A percentile compares a stretch with the other conserved stretches of the same genome.
phyloP scores from a whole-genome alignment of 2,113 vertebrate genomes.

The Zingel zingel region DNA sequence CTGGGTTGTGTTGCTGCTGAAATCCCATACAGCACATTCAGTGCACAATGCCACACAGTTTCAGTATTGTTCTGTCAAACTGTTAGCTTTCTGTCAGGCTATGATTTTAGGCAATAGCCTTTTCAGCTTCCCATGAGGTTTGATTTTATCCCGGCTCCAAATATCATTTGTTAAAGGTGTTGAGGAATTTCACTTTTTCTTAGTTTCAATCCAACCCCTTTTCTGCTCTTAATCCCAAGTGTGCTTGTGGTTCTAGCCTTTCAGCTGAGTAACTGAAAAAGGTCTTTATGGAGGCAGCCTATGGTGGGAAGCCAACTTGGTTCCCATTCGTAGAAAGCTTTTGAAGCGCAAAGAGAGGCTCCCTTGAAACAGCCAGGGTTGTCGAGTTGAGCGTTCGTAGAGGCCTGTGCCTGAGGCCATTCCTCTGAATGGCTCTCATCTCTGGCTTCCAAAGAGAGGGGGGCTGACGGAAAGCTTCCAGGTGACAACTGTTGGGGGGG shows the following conservation, averaged over 20 bases:
- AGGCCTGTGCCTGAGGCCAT: constrained; percentile 73
- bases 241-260: constrained; percentile 49
- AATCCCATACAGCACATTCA: constrained; percentile 1
- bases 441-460: constrained; percentile 55
- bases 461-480: constrained; percentile 71
- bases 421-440: constrained; percentile 73
- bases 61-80: constrained; percentile 35
- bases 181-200: constrained; percentile 53
- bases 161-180: constrained; percentile 45
- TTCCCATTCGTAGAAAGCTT: constrained; percentile 70
- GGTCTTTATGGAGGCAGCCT: constrained; percentile 61
- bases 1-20: constrained; percentile 13
- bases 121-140: constrained; percentile 2
- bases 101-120: constrained; percentile 36
- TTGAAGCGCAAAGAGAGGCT: constrained; percentile 70
- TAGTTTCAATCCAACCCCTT: constrained; percentile 48
- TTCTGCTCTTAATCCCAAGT: constrained; percentile 50
- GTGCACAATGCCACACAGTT: constrained; percentile 23
- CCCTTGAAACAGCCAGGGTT: constrained; percentile 68
- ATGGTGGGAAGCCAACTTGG: constrained; percentile 70
- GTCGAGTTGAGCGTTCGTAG: constrained; percentile 61
- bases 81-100: constrained; percentile 34
- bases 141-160: constrained; percentile 7
- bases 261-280: constrained; percentile 51
- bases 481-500: constrained; percentile 63